Conservation (phyloP, 2,113 vertebrate genomes). For the Charina bottae region DNA sequence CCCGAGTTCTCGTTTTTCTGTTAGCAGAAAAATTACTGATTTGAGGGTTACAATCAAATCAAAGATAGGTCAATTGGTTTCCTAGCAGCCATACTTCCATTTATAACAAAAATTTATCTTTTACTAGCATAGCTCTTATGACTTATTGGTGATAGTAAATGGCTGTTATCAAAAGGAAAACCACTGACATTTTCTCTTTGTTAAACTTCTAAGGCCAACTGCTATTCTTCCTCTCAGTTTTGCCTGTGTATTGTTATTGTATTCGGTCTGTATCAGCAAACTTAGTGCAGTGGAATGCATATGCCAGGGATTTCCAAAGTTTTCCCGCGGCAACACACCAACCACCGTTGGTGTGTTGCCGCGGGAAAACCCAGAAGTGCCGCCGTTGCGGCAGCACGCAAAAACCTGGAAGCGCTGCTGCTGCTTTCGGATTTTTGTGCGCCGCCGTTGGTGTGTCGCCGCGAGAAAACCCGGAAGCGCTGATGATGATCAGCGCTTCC, state of each 20-base stretch:
- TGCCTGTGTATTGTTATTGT: not conserved
- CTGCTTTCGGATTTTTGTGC: no score
- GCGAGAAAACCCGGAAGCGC: no score
- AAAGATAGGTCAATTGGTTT: constrained; percentile 64
- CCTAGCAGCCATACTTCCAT: constrained; percentile 51
- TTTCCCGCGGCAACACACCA: no score
- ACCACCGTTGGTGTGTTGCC: no score
- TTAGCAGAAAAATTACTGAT: constrained; percentile 38
- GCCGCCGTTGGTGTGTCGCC: no score
- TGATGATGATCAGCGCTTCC: no score
- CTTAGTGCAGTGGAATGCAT: not conserved
- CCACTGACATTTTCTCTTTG: constrained; percentile 50
- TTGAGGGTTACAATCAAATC: constrained; percentile 61
- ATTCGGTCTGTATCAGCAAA: constrained; percentile 1
- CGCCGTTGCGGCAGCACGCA: no score
- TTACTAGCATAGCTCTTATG: constrained; percentile 54
- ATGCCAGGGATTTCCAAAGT: no score
- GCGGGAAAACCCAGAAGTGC: no score
- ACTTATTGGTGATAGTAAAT: constrained; percentile 47
- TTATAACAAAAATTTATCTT: constrained; percentile 62
- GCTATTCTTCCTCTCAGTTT: constrained; percentile 31
- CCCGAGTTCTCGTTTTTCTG: constrained; percentile 46
- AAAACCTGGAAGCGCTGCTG: no score
- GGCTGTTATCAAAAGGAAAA: constrained; percentile 52
- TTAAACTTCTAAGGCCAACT: constrained; percentile 53